Evolutionary conservation across 92 coral and sea anemone species (phyloP).

Genomic region (Zoanthus solanderi): DNA sequence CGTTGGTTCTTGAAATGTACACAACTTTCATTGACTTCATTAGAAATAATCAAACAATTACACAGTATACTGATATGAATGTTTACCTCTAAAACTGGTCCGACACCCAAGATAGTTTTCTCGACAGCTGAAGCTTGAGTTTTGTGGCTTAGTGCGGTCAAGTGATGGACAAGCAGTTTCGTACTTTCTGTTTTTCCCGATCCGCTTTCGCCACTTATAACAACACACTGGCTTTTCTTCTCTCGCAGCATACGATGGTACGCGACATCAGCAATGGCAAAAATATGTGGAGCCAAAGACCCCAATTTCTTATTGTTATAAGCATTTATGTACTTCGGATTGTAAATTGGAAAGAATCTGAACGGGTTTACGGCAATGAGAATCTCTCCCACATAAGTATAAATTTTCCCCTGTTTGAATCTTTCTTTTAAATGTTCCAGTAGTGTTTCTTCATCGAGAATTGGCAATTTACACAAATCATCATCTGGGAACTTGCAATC

Average conservation of each 20-base stretch:
- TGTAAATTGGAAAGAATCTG: slow-evolving; percentile 97
- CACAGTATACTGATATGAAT: not conserved
- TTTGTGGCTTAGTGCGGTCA: slow-evolving; percentile 94
- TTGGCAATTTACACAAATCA: slow-evolving; percentile 88
- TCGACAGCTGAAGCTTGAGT: slow-evolving; percentile 92
- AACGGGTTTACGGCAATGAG: slow-evolving; percentile 97
- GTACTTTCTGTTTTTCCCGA: slow-evolving; percentile 99
- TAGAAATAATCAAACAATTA: not conserved
- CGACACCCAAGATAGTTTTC: slow-evolving; percentile 96
- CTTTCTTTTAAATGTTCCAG: slow-evolving; percentile 85
- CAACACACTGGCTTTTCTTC: slow-evolving; percentile 94
- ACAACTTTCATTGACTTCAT: slow-evolving; percentile 5
- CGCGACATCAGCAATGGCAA: slow-evolving; percentile 98
- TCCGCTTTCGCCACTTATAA: slow-evolving; percentile 98
- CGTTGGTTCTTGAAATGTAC: slow-evolving; percentile 36
- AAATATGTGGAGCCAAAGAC: slow-evolving; percentile 96
- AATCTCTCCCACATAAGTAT: slow-evolving; percentile 98
- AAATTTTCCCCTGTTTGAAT: slow-evolving; percentile 89
- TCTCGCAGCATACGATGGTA: slow-evolving; percentile 96
- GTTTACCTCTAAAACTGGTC: slow-evolving; percentile 97
- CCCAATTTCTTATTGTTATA: slow-evolving; percentile 92
- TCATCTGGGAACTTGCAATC: slow-evolving; percentile 87
- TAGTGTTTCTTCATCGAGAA: slow-evolving; percentile 88
- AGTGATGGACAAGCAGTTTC: slow-evolving; percentile 93
- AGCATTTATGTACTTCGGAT: slow-evolving; percentile 91